Base-by-base conservation (phyloP, 2,888 invertebrate genomes). In the Sminthurinus aureus region DNA sequence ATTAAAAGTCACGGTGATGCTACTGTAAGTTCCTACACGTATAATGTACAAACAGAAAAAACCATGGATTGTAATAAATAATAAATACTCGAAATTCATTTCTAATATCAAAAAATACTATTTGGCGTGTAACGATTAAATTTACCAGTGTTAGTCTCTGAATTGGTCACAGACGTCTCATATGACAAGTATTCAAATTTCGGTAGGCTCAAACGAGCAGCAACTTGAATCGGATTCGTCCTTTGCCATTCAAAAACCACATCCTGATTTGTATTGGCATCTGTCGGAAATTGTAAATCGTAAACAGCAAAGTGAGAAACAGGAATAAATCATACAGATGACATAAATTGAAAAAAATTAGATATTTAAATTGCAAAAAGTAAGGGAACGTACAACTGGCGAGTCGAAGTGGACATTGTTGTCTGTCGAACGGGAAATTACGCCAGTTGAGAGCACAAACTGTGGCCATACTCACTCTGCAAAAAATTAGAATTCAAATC, bases 341-440 rank as follows among this genome's bases (percentile, higher is more conserved):
- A 38, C 38, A 38, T 4, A 38, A 38, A 1, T 38, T 4, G 38
- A 1, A 38, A 38, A 38, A 38, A 38, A 4, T 6, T 38, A 38
- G 6, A 38, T 38, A 6, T 38, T 38, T 38, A 38, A 38, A 38
- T n/a, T n/a, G n/a, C 38, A 38, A 38, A 38, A 4, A 38, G 38
- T 38, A 38, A 38, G 6, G 6, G 6, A 38, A 4, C 38, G 1
- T 38, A 38, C 38, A 38, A 6, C 91, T 91, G 74, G 91, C 91
- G 75, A 91, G 89, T 64, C 90, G 89, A 79, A 91, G 90, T 6
- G 89, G 87, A 87, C 91, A 91, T 0, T 88, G 89, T 86, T 91
- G 91, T 9, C 88, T 89, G 87, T 91, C 91, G 84, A 91, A 89
- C 0, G 92, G 92, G 85, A 91, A 92, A 58, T 90, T 90, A 58